Percentiles rank a stretch among this genome's conserved stretches.
phyloP scores from a whole-genome alignment of 2,888 invertebrate species.

The Melanargia galathea region DNA sequence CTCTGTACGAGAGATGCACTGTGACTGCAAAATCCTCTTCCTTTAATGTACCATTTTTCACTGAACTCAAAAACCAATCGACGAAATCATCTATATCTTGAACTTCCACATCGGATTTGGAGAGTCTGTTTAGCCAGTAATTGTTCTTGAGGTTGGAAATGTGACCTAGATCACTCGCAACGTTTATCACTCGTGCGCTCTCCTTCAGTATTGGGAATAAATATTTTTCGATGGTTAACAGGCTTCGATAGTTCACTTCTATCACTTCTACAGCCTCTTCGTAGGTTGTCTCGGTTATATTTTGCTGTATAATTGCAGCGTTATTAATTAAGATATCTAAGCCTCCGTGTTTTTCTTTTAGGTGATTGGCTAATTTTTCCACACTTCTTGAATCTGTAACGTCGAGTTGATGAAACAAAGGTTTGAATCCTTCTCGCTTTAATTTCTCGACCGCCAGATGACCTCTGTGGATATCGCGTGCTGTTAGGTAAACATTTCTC shows the following conservation, averaged over 20 bases:
- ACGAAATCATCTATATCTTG: slow-evolving; percentile 46
- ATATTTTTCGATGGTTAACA: slow-evolving; percentile 45
- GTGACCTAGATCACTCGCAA: slow-evolving; percentile 47
- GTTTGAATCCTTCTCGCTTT: slow-evolving; percentile 69
- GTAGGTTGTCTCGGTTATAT: slow-evolving; percentile 41
- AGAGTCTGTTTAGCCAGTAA: slow-evolving; percentile 45
- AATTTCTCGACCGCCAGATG: slow-evolving; percentile 77
- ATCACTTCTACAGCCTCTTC: slow-evolving; percentile 48
- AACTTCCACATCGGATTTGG: slow-evolving; percentile 39
- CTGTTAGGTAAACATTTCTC: slow-evolving; percentile 84
- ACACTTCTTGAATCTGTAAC: slow-evolving; percentile 47
- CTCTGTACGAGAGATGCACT: slow-evolving; percentile 40
- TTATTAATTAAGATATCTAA: slow-evolving; percentile 52
- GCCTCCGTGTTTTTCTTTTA: slow-evolving; percentile 47
- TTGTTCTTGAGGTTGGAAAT: slow-evolving; percentile 45
- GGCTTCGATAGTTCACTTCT: slow-evolving; percentile 46
- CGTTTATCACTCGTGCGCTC: slow-evolving; percentile 47
- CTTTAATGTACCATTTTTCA: slow-evolving; percentile 42
- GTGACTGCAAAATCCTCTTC: slow-evolving; percentile 44
- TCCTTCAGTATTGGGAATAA: slow-evolving; percentile 45
- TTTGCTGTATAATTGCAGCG: slow-evolving; percentile 44
- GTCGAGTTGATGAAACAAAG: slow-evolving; percentile 51
- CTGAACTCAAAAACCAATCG: slow-evolving; percentile 46
- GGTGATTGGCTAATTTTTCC: slow-evolving; percentile 42
- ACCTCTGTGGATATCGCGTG: slow-evolving; percentile 80